Base-by-base conservation (phyloP, 2,113 vertebrate species). In the Syngnathus floridae region DNA sequence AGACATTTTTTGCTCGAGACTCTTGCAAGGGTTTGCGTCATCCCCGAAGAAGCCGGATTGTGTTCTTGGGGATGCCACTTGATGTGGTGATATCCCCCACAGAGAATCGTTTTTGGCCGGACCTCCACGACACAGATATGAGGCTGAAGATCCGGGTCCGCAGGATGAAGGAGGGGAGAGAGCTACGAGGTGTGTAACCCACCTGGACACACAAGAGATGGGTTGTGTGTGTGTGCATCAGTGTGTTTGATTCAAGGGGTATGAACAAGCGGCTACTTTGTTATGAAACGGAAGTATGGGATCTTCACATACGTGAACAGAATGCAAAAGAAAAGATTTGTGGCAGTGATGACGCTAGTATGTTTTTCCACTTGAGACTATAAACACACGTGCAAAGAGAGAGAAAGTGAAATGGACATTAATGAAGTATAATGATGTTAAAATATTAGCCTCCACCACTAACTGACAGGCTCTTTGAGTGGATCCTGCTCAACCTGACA, bases 91-190 rank as follows among this genome's bases (percentile, higher is more conserved):
- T 94, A 19, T 86, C 91, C 77, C 86, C 92, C 46, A 82, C 84
- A 37, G 90, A 93, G 90, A 88, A 92, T 88, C 90, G 87, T 84
- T 92, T 93, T 84, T 94, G 93, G 92, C 84, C 91, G 16, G 90
- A 92, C 77, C 88, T 91, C 80, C 92, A 88, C 77, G 91, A 90
- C 74, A 87, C 90, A 67, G 92, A 93, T 84, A 93, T 94, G 93
- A 93, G 93, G 90, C 90, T 94, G 90, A 95, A 94, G 91, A 94
- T 94, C 82, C 91, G 94, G 87, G 94, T 94, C 83, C 92, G 93
- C 74, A 90, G 93, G 78, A 93, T 93, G 91, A 94, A 94, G 90
- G 88, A 93, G 79, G 93, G 91, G 81, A 90, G 94, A 79, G 92
- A 94, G 70, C 84, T 93, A 62, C 84, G 93, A 94, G 94, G 94